Conservation (phyloP, 2,888 invertebrate species). For the Frankliniella fusca region DNA sequence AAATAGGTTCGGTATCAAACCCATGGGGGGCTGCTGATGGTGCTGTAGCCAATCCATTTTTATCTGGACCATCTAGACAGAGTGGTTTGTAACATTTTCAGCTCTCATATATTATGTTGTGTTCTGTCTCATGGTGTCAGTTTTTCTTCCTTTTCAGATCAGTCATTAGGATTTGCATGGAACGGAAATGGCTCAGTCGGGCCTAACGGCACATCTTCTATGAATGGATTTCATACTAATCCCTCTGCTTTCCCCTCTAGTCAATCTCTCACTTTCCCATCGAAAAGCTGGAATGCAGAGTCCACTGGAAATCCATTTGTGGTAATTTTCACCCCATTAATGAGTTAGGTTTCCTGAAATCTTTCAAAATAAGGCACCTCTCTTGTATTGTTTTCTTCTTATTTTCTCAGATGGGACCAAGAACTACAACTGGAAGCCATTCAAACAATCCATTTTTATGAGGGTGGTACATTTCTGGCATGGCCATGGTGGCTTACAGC, state of each 20-base stretch:
- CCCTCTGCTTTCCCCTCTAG: constrained; percentile 38
- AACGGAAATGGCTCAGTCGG: constrained; percentile 37
- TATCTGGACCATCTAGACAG: neutral
- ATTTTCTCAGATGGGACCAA: constrained; percentile 46
- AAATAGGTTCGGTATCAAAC: constrained; percentile 32
- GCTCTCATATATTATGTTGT: constrained; percentile 5
- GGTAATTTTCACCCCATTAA: constrained; percentile 42
- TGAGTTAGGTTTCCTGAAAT: neutral
- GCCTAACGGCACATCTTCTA: constrained; percentile 19
- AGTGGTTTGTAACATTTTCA: neutral
- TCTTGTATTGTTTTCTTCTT: constrained; percentile 27
- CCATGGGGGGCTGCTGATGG: constrained; percentile 33
- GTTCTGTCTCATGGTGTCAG: neutral
- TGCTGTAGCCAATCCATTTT: constrained; percentile 30
- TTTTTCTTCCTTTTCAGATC: constrained; percentile 32
- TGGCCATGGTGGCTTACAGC: too few relatives aligned
- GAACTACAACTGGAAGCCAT: constrained; percentile 46
- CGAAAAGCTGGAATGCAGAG: constrained; percentile 39
- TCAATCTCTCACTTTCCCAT: constrained; percentile 41
- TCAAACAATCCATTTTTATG: constrained; percentile 61
- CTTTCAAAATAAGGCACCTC: too few relatives aligned
- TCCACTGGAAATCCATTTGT: constrained; percentile 48
- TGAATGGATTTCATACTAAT: neutral
- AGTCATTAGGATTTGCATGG: constrained; percentile 37
- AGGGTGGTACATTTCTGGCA: constrained; percentile 37